Evolutionary conservation across 2,797 vertebrate genomes (phyloP), one percentile per base, ranked within the genome.

Genomic region (Artibeus lituratus): DNA sequence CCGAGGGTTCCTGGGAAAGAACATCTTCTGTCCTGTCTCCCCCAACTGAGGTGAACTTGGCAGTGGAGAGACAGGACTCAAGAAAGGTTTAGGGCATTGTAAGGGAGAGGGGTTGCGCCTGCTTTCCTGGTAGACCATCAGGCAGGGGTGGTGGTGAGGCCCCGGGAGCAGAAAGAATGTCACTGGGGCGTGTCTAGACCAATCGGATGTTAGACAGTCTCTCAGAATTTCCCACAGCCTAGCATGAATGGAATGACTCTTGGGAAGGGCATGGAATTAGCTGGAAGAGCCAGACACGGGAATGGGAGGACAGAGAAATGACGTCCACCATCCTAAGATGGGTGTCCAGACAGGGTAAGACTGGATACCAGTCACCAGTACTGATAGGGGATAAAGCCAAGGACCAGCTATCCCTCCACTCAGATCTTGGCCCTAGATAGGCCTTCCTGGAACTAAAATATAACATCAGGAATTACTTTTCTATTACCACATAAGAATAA

Each of bases 141-240:
- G n/a, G 5, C 10, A 53, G 59, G 15, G 22, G 10, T 89, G 47
- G 16, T 83, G 74, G n/a, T 19, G n/a, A 65, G 32, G 39, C 3
- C 15, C 24, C 0, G n/a, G 35, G 9, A 47, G 10, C 29, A 59
- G 19, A 87, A 81, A 37, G 62, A 49, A 77, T 26, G 22, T 21
- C 21, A 10, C 1, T 42, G 42, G 7, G 12, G 2, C 77, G 15
- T 74, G 24, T 72, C 39, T 74, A 42, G 82, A 62, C 70, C 32
- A 39, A 26, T 0, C 69, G 35, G n/a, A 44, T 42, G 24, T 85
- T 42, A 59, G n/a, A 42, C 14, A 44, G 37, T 72, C 16, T 77
- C 73, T 96, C 49, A 89, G 80, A 91, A 51, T 94, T 78, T 89
- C 39, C 69, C 89, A 19, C 4, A 87, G 26, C 32, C n/a, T 81